These are phyloP conservation scores for Candidula unifasciata DNA, from an alignment of 2,888 invertebrate genomes.

Conservation along the genomic window DNA sequence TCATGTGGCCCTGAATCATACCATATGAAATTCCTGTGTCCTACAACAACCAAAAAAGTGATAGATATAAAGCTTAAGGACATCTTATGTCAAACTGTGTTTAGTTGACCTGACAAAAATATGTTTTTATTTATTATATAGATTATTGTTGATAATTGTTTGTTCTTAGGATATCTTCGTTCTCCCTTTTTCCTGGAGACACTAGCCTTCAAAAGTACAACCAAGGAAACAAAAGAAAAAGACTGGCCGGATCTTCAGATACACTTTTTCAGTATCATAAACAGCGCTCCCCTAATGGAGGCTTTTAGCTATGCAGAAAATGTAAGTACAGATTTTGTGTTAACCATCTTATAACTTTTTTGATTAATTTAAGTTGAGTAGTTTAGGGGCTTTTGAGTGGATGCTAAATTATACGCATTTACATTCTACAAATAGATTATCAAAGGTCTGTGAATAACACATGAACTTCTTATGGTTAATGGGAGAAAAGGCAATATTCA, in stretches of 20 bases:
- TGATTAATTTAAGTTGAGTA: no score
- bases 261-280: background rate
- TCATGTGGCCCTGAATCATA: no score
- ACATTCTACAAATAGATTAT: no score
- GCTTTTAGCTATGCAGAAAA: background rate
- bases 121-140: background rate
- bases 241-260: conserved; percentile 52
- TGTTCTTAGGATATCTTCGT: background rate
- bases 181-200: background rate
- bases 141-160: background rate
- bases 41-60: background rate
- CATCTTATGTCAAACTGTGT: background rate
- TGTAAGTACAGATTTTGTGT: background rate
- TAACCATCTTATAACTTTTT: no score
- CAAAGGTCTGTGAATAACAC: no score
- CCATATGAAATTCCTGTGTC: background rate
- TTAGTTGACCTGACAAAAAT: background rate
- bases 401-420: no score
- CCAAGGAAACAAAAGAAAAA: conserved; percentile 16
- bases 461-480: no score
- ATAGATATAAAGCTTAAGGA: background rate
- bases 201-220: conserved; percentile 32
- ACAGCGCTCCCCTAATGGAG: background rate
- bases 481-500: no score
- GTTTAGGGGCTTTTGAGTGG: no score